phyloP scores from a whole-genome alignment of 2,113 vertebrate genomes.

The Balaeniceps rex region DNA sequence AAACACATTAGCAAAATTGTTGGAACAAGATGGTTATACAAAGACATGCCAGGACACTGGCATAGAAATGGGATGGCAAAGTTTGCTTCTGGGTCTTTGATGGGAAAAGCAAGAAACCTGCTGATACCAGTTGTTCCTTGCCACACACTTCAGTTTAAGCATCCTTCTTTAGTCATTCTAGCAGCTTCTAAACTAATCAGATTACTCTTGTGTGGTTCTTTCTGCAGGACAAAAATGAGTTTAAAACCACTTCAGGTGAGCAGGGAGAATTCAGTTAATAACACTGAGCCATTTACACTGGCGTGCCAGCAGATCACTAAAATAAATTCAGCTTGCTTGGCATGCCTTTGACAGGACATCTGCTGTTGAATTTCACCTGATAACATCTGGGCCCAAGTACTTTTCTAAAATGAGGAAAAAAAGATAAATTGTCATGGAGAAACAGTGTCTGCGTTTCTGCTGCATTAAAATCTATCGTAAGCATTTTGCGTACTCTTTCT shows the following conservation, averaged over 20 bases:
- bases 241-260: constrained; percentile 11
- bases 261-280: neutral
- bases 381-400: neutral
- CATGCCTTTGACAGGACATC: neutral
- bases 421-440: neutral
- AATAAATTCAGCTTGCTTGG: constrained; percentile 1
- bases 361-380: constrained; percentile 24
- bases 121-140: neutral
- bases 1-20: neutral
- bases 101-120: neutral
- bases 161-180: neutral
- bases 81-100: neutral
- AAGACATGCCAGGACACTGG: neutral
- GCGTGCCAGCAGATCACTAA: neutral
- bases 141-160: neutral
- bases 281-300: neutral
- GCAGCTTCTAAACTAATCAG: neutral
- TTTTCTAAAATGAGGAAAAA: neutral
- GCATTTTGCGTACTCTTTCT: neutral
- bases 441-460: neutral
- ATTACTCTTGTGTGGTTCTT: neutral
- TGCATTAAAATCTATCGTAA: neutral
- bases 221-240: neutral
- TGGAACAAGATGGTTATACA: neutral
- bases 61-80: neutral